Evolutionary conservation across 1,140 invertebrate genomes (phyloP), one percentile per base, ranked within the genome.

Genomic region (Phortica variegata): DNA sequence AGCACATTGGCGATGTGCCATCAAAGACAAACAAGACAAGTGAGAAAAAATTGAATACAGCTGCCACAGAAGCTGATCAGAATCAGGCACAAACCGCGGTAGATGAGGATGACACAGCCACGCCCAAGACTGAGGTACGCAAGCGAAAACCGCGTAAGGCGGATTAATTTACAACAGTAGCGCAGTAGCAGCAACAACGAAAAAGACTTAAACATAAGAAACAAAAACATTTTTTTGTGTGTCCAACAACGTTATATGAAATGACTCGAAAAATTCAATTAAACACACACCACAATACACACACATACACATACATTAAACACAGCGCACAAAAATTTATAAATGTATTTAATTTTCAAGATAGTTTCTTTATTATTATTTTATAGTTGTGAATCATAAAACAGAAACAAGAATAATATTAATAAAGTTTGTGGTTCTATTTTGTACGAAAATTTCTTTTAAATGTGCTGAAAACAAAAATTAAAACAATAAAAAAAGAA

Each of bases 71-170:
- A n/a, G n/a, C n/a, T n/a, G n/a, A n/a, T n/a, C n/a, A n/a, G n/a
- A 33, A 32, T 7, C 26, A 29, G 17, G 18, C 26, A 36, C 9
- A 54, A 56, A 33, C 34, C 6, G 50, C 26, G 2, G 63, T 49
- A 6, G 65, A 68, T 40, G 37, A 52, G 3, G 54, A 49, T 13
- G 65, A 70, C 9, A 61, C 60, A 39, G 45, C 44, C 10, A 72
- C 68, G 54, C 60, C 76, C 53, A 81, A 80, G 10, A 40, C 16
- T 32, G 81, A 79, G 47, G 76, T 82, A 41, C 79, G 83, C 45
- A 83, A 84, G 54, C 81, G 84, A 48, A 84, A 83, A 68, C 76
- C 82, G 47, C 79, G 83, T 44, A 85, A 84, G 71, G 83, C 81
- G 52, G 83, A 85, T 65, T 85, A 82, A 34, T 38, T 33, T 17